phyloP scores from a whole-genome alignment of 2,888 invertebrate species.

The Epinotia bilunana region DNA sequence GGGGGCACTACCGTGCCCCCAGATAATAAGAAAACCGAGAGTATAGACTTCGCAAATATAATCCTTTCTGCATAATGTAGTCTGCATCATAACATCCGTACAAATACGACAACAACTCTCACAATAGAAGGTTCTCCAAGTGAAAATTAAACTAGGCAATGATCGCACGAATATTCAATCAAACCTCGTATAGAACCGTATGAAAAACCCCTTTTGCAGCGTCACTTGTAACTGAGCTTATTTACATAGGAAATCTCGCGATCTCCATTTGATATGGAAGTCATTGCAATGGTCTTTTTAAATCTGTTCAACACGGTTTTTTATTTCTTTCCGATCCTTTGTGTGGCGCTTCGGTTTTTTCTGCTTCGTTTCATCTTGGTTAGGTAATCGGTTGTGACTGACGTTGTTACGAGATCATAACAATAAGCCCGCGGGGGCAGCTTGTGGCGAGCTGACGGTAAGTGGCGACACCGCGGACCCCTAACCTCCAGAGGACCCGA shows the following conservation, averaged over 20 bases:
- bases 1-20: too few species aligned
- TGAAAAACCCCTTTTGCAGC: conserved; percentile 24
- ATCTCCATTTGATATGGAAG: conserved; percentile 27
- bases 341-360: background rate
- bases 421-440: too few species aligned
- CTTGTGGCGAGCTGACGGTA: too few species aligned
- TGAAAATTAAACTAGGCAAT: background rate
- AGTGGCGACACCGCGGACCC: too few species aligned
- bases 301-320: conserved; percentile 25
- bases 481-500: too few species aligned
- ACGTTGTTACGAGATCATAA: too few species aligned
- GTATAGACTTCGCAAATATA: too few species aligned
- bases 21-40: too few species aligned
- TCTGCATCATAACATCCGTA: background rate
- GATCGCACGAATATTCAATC: conserved; percentile 29
- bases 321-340: conserved; percentile 6
- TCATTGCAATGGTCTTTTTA: conserved; percentile 26
- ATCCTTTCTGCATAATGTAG: too few species aligned
- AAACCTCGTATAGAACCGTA: conserved; percentile 11
- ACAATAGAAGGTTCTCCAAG: background rate
- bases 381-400: background rate
- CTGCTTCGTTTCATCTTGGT: background rate
- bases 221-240: conserved; percentile 29
- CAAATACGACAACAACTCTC: background rate
- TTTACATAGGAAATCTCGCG: conserved; percentile 27